Percentiles rank a stretch among this genome's conserved stretches.
phyloP scores from a whole-genome alignment of 2,113 vertebrate species.

The Setophaga kirtlandii region DNA sequence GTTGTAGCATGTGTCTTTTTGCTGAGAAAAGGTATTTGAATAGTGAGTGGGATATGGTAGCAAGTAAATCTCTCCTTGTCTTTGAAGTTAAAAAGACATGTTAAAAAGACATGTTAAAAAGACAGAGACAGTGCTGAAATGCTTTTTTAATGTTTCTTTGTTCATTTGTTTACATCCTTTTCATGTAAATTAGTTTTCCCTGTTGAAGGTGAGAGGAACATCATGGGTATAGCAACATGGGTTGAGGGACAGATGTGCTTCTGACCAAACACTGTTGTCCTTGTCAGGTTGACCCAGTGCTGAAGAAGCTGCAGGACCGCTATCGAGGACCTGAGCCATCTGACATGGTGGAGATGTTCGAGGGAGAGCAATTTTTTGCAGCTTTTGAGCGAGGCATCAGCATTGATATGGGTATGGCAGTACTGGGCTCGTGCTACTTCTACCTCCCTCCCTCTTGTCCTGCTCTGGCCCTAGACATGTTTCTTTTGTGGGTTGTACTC shows the following conservation, averaged over 20 bases:
- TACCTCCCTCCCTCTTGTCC: neutral
- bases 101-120: neutral
- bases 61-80: neutral
- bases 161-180: neutral
- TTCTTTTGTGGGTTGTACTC: neutral
- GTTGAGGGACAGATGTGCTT: neutral
- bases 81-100: neutral
- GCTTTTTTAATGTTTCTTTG: neutral
- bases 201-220: neutral
- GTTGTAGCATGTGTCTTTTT: neutral
- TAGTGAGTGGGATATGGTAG: neutral
- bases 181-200: neutral
- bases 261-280: neutral
- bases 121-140: neutral
- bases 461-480: accelerated
- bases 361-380: slow-evolving; percentile 96
- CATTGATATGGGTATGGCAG: slow-evolving; percentile 81
- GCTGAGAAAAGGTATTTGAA: neutral
- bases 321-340: slow-evolving; percentile 96
- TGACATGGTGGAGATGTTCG: slow-evolving; percentile 90
- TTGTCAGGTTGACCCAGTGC: slow-evolving; percentile 81
- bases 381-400: slow-evolving; percentile 91
- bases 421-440: neutral
- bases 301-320: slow-evolving; percentile 80
- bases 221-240: neutral